phyloP scores from a whole-genome alignment of 2,797 vertebrate genomes.

The Rhyacichthys aspro region DNA sequence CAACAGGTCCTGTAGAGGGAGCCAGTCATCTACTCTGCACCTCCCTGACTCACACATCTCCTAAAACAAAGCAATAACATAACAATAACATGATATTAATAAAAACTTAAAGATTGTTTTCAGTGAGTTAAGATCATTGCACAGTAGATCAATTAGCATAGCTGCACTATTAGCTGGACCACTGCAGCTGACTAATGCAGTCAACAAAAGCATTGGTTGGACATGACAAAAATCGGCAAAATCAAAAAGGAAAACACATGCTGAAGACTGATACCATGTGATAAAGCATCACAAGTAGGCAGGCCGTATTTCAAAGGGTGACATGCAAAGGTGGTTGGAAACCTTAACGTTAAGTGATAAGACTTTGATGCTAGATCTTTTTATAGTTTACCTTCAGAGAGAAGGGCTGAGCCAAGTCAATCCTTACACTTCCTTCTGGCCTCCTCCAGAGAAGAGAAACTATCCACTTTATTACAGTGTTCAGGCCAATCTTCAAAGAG shows the following conservation, averaged over 20 bases:
- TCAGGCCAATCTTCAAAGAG: constrained; percentile 62
- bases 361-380: constrained; percentile 2
- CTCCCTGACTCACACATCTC: constrained; percentile 80
- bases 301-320: constrained; percentile 9
- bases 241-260: not conserved
- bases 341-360: not conserved
- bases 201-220: too few relatives aligned
- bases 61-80: constrained; percentile 61
- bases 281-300: not conserved
- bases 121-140: too few relatives aligned
- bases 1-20: constrained; percentile 82
- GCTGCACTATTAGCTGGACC: too few relatives aligned
- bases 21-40: constrained; percentile 67
- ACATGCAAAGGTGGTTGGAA: not conserved
- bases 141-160: too few relatives aligned
- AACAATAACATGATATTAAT: too few relatives aligned
- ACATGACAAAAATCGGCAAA: too few relatives aligned
- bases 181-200: too few relatives aligned
- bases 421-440: constrained; percentile 76
- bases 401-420: constrained; percentile 90
- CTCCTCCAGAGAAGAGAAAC: constrained; percentile 62
- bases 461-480: constrained; percentile 56
- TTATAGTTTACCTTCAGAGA: constrained; percentile 84
- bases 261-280: not conserved
- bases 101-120: too few relatives aligned